phyloP scores from a whole-genome alignment of 1,140 invertebrate species.

The fruit fly (Drosophila melanogaster) region DNA sequence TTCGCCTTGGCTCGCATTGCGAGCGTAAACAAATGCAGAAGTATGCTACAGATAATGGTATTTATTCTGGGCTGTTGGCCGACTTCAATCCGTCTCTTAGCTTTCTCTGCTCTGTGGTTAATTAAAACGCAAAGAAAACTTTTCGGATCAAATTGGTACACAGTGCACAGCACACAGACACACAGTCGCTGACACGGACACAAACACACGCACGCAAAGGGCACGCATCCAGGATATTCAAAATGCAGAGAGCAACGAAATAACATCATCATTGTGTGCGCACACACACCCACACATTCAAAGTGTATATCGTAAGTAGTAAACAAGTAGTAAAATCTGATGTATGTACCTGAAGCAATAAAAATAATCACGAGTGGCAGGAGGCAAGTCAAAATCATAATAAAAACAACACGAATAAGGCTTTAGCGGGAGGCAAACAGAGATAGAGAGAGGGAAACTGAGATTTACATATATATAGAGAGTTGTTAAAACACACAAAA shows the following conservation, averaged over 20 bases:
- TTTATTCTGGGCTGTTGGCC: slow-evolving; percentile 26
- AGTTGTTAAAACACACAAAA: slow-evolving; percentile 38
- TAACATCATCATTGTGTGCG: slow-evolving; percentile 3
- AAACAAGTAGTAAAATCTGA: slow-evolving; percentile 53
- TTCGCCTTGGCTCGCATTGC: slow-evolving; percentile 45
- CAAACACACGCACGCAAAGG: not conserved
- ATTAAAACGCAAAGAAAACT: slow-evolving; percentile 55
- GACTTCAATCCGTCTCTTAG: slow-evolving; percentile 28
- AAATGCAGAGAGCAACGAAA: slow-evolving; percentile 13
- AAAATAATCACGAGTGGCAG: slow-evolving; percentile 44
- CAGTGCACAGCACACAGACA: slow-evolving; percentile 2
- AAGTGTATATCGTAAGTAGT: slow-evolving; percentile 36
- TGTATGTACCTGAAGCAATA: slow-evolving; percentile 45
- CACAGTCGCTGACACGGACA: slow-evolving; percentile 7
- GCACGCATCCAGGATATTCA: not conserved
- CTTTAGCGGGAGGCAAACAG: slow-evolving; percentile 10
- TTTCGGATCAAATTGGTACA: slow-evolving; percentile 27
- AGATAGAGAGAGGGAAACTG: not conserved
- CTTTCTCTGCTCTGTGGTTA: slow-evolving; percentile 43
- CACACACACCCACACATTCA: slow-evolving; percentile 10
- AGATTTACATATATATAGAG: not conserved
- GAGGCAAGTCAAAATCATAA: slow-evolving; percentile 44
- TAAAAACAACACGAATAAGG: slow-evolving; percentile 41
- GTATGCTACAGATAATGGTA: slow-evolving; percentile 42
- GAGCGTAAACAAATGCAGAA: slow-evolving; percentile 47